A percentile compares a stretch with the other conserved stretches of the same genome.
These are phyloP conservation scores for Calcarius lapponicus DNA, from an alignment of 2,797 vertebrate species.

Conservation along the genomic window DNA sequence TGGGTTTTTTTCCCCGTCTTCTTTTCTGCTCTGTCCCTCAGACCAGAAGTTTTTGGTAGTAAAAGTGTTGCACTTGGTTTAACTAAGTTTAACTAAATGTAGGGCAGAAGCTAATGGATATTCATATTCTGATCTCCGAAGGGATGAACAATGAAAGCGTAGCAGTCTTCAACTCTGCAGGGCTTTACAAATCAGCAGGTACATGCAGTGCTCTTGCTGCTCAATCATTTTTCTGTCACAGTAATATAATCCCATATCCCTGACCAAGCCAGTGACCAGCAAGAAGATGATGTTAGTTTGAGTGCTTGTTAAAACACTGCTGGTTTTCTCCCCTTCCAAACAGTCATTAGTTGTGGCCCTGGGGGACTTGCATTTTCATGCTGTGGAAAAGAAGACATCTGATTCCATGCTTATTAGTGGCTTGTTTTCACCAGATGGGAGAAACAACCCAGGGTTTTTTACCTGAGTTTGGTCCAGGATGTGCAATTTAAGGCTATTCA, in stretches of 20 bases:
- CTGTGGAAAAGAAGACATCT: background rate
- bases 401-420: background rate
- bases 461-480: background rate
- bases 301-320: background rate
- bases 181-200: background rate
- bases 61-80: background rate
- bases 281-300: background rate
- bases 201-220: background rate
- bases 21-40: background rate
- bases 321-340: background rate
- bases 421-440: background rate
- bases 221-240: slow-evolving; percentile 9
- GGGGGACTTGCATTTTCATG: background rate
- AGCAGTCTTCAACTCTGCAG: background rate
- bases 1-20: rapidly evolving
- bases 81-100: background rate
- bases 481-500: background rate
- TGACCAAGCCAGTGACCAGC: background rate
- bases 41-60: background rate
- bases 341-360: background rate
- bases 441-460: background rate
- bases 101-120: background rate
- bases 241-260: background rate
- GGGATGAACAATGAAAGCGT: background rate
- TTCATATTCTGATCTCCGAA: background rate